These are phyloP conservation scores for Diplazon laetatorius DNA, from an alignment of 2,888 invertebrate species.

Conservation along the genomic window DNA sequence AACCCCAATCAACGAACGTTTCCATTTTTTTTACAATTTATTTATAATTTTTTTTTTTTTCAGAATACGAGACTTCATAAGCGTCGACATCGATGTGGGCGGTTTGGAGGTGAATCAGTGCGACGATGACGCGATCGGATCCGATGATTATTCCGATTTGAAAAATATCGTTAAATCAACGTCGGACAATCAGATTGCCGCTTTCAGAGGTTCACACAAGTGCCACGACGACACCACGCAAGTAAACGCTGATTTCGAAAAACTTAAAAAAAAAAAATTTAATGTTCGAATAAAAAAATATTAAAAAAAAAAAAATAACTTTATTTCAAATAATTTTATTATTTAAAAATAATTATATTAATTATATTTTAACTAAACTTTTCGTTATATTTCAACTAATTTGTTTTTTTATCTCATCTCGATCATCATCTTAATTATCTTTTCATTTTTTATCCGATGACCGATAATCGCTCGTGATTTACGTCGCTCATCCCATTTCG, in stretches of 20 bases:
- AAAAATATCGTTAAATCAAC: constrained; percentile 62
- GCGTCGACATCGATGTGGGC: constrained; percentile 92
- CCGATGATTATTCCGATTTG: constrained; percentile 65
- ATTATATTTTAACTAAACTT: too few relatives aligned
- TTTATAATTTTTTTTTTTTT: too few relatives aligned
- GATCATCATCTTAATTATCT: too few relatives aligned
- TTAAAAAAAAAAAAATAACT: too few relatives aligned
- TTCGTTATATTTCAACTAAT: too few relatives aligned
- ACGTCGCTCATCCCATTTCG: too few relatives aligned
- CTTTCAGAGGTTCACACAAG: constrained; percentile 94
- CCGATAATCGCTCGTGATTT: too few relatives aligned
- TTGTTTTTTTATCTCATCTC: too few relatives aligned
- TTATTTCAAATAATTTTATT: too few relatives aligned
- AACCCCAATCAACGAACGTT: constrained; percentile 17
- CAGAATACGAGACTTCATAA: constrained; percentile 86
- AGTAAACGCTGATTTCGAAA: constrained; percentile 84
- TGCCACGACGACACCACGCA: constrained; percentile 92
- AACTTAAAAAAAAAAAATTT: neutral
- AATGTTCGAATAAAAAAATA: too few relatives aligned
- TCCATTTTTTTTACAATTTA: neutral
- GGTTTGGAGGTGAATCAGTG: constrained; percentile 94
- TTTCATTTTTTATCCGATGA: too few relatives aligned
- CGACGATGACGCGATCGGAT: constrained; percentile 83
- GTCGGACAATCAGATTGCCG: constrained; percentile 87
- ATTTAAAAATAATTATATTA: too few relatives aligned